phyloP scores from a whole-genome alignment of 1,140 invertebrate species.

The Ephestia elutella region DNA sequence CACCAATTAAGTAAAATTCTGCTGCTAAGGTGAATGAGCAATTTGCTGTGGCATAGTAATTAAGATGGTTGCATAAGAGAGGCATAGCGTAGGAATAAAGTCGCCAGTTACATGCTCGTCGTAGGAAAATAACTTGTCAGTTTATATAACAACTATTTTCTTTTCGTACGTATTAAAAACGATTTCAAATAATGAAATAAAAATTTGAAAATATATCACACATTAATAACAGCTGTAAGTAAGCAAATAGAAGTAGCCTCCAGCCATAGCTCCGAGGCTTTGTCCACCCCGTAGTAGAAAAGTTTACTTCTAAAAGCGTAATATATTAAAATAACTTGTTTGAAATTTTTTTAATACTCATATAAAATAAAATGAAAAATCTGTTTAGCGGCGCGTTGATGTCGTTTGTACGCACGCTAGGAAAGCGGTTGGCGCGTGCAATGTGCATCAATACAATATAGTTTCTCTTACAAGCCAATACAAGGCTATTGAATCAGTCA shows the following conservation, averaged over 20 bases:
- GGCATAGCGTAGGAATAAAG: not conserved
- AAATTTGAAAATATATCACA: too few species aligned
- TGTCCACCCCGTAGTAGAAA: too few species aligned
- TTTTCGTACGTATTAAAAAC: not conserved
- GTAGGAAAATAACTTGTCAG: not conserved
- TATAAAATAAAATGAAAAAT: too few species aligned
- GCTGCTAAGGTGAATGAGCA: not conserved
- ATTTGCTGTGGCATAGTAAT: not conserved
- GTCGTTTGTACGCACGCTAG: conserved; percentile 49
- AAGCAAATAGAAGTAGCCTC: too few species aligned
- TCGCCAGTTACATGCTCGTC: not conserved
- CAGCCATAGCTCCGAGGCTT: too few species aligned
- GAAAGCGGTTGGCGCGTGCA: conserved; percentile 11
- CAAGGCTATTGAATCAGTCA: too few species aligned
- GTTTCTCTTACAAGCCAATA: conserved; percentile 15
- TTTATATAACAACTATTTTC: not conserved
- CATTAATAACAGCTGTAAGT: too few species aligned
- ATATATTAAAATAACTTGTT: too few species aligned
- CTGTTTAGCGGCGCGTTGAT: conserved; percentile 37
- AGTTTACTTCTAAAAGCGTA: too few species aligned
- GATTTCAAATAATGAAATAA: too few species aligned
- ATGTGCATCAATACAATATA: too few species aligned
- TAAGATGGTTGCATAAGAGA: conserved; percentile 1
- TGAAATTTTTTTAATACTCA: too few species aligned
- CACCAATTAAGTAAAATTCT: not conserved